These are phyloP conservation scores for Heliopora coerulea DNA, from an alignment of 92 coral and sea anemone species.

Conservation along the genomic window DNA sequence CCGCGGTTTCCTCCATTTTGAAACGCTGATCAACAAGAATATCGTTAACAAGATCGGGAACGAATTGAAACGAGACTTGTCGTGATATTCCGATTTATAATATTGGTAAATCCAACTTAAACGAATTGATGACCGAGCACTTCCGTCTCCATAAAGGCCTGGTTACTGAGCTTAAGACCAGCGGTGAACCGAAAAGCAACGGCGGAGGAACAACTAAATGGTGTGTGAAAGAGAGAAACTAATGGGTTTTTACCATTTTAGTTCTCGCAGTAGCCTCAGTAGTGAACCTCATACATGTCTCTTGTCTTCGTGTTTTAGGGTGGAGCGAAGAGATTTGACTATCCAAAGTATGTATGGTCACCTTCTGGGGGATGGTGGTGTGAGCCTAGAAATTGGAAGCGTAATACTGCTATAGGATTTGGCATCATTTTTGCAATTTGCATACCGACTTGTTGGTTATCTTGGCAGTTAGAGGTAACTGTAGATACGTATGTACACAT, in stretches of 20 bases:
- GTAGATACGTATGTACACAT: neutral
- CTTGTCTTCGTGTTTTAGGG: conserved; percentile 58
- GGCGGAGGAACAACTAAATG: too few relatives aligned
- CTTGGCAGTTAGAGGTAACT: conserved; percentile 89
- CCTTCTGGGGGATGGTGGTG: conserved; percentile 99
- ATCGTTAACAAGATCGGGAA: conserved; percentile 42
- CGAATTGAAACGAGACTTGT: neutral
- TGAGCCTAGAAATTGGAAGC: conserved; percentile 95
- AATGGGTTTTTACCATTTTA: neutral
- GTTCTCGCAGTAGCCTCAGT: neutral
- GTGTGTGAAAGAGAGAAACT: neutral
- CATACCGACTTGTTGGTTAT: conserved; percentile 69
- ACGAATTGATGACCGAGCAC: neutral
- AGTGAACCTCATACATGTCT: neutral
- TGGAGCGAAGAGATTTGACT: conserved; percentile 89
- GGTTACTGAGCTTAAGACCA: neutral
- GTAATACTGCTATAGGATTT: conserved; percentile 86
- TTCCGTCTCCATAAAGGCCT: neutral
- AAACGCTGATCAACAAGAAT: conserved; percentile 37
- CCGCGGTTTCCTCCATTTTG: conserved; percentile 95
- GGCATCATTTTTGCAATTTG: conserved; percentile 68
- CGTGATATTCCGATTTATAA: neutral
- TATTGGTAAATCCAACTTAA: neutral
- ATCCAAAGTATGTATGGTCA: conserved; percentile 99
- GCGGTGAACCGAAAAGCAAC: too few relatives aligned